Conservation (phyloP, 2,113 vertebrate genomes). For the Lepisosteus oculatus region DNA sequence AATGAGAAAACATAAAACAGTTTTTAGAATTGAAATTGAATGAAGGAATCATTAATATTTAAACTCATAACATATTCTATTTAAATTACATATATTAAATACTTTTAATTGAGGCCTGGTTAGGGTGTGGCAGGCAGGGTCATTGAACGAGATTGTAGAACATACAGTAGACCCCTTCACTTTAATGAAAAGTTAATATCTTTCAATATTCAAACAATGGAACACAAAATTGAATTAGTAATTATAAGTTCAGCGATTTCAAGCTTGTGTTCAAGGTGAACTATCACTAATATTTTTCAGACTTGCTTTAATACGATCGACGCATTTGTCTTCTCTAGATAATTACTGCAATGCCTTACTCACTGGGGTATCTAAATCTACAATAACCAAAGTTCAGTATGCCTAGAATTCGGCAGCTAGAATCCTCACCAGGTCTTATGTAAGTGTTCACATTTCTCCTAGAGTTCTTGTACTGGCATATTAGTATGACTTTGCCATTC, state of each 20-base stretch:
- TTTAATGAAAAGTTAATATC: conserved; percentile 2
- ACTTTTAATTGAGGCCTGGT: too few species aligned
- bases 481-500: background rate
- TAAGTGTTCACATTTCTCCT: background rate
- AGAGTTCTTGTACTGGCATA: background rate
- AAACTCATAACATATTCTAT: too few species aligned
- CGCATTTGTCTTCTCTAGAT: too few species aligned
- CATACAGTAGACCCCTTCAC: background rate
- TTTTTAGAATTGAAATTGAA: too few species aligned
- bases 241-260: background rate
- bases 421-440: background rate
- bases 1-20: too few species aligned
- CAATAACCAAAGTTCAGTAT: too few species aligned
- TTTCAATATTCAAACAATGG: background rate
- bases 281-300: conserved; percentile 8
- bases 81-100: too few species aligned
- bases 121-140: too few species aligned
- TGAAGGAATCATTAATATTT: too few species aligned
- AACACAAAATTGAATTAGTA: background rate
- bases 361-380: too few species aligned
- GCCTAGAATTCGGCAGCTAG: too few species aligned
- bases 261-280: background rate
- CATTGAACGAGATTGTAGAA: background rate
- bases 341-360: too few species aligned
- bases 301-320: background rate